phyloP scores from a whole-genome alignment of 2,113 vertebrate genomes.

The Aegotheles bennettii region DNA sequence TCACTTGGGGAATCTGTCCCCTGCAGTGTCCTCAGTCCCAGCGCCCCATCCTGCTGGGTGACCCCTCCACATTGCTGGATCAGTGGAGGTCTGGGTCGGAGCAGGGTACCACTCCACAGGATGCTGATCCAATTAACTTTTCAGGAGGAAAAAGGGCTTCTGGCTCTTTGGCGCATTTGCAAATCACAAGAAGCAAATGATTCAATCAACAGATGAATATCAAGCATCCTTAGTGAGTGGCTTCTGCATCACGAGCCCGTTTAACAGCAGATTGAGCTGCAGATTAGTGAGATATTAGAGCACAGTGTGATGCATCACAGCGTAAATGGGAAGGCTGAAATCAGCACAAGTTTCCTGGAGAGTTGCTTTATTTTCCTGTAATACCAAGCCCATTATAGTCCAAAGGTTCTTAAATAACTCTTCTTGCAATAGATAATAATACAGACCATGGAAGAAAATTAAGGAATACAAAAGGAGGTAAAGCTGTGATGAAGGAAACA shows the following conservation, averaged over 20 bases:
- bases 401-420: conserved; percentile 68
- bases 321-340: conserved; percentile 63
- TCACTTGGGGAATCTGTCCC: neutral
- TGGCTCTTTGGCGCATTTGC: neutral
- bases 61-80: neutral
- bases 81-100: neutral
- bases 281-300: conserved; percentile 68
- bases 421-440: conserved; percentile 43
- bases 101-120: neutral
- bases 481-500: neutral
- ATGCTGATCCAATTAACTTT: conserved; percentile 61
- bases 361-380: conserved; percentile 53
- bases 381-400: conserved; percentile 55
- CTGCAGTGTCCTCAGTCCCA: fast-evolving
- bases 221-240: conserved; percentile 17
- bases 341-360: conserved; percentile 62
- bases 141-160: conserved; percentile 36
- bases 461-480: conserved; percentile 5
- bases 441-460: conserved; percentile 21
- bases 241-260: conserved; percentile 32
- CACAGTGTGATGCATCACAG: conserved; percentile 59
- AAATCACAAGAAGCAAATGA: conserved; percentile 8
- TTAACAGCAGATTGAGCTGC: conserved; percentile 70
- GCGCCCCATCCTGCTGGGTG: fast-evolving
- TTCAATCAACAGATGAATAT: conserved; percentile 39